phyloP scores from a whole-genome alignment of 2,113 vertebrate species.

The Elachura formosa region DNA sequence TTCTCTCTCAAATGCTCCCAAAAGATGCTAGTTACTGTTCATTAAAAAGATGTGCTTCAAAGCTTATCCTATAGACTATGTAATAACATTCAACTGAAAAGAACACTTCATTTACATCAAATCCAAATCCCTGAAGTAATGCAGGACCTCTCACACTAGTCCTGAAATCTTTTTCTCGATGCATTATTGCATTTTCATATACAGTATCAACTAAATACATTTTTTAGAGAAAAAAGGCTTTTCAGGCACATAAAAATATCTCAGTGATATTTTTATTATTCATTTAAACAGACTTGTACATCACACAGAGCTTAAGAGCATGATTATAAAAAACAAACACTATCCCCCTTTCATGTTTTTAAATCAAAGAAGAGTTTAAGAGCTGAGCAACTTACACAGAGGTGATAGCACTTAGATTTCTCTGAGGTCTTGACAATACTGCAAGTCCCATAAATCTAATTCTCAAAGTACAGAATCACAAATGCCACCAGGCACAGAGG shows the following conservation, averaged over 20 bases:
- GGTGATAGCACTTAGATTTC: background rate
- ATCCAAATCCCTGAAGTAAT: background rate
- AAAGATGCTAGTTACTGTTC: background rate
- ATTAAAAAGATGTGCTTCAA: background rate
- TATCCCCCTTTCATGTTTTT: background rate
- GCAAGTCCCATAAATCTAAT: background rate
- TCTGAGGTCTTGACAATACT: background rate
- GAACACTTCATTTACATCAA: background rate
- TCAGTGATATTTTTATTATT: slow-evolving; percentile 42
- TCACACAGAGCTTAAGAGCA: background rate
- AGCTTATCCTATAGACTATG: background rate
- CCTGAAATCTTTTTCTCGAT: background rate
- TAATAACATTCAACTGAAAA: background rate
- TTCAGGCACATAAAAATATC: background rate
- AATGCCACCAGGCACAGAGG: background rate
- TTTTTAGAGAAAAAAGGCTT: background rate
- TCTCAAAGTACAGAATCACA: background rate
- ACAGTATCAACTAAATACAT: background rate
- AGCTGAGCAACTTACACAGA: slow-evolving; percentile 10
- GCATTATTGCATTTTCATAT: background rate
- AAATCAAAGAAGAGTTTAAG: slow-evolving; percentile 14
- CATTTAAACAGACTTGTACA: slow-evolving; percentile 27
- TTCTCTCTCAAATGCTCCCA: background rate
- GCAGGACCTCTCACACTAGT: background rate
- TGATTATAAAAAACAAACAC: slow-evolving; percentile 16